Base-by-base conservation (phyloP, 2,113 vertebrate genomes). In the Mohoua ochrocephala region DNA sequence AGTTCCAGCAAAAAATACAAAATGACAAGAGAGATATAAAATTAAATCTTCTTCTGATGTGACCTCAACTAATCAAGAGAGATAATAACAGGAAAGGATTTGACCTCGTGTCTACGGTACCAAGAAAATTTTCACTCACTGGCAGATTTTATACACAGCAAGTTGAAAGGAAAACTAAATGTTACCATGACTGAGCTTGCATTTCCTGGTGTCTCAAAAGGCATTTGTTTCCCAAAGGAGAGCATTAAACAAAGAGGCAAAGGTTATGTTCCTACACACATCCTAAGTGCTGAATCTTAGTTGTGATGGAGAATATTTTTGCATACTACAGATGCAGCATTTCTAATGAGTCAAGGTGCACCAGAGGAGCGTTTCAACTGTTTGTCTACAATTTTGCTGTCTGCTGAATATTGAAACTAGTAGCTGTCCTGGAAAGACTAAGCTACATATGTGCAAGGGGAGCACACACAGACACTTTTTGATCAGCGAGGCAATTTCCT, bases 401-500 rank as follows among this genome's bases (percentile, higher is more conserved):
- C 59, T 79, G 54, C 78, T 77, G 24, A 78, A 69, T 68, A 69
- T 73, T 90, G 49, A 76, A 84, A 71, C 59, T 70, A 16, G 7
- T 17, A 70, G 76, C 7, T 82, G 77, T 78, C 74, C 74, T 82
- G 86, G 71, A 89, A 92, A 76, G 61, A 70, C 37, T 80, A 28
- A 13, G 37, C 30, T 79, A 85, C 71, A 17, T 76, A 75, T 45
- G 52, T 68, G 89, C 64, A 80, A 86, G 42, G n/a, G 67, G 54
- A 91, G 41, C 67, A 53, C 56, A 96, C 39, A 94, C 41, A 93
- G 69, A 64, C 50, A 81, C 76, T 50, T 92, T 95, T 74, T 96
- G 80, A 95, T 94, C 87, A 80, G 87, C 21, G 24, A 93, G 92
- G 89, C 89, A 90, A 80, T 89, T 95, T 97, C 90, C 91, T 91